These are phyloP conservation scores for Agrilus biguttatus DNA, from an alignment of 2,888 invertebrate genomes.

Conservation along the genomic window DNA sequence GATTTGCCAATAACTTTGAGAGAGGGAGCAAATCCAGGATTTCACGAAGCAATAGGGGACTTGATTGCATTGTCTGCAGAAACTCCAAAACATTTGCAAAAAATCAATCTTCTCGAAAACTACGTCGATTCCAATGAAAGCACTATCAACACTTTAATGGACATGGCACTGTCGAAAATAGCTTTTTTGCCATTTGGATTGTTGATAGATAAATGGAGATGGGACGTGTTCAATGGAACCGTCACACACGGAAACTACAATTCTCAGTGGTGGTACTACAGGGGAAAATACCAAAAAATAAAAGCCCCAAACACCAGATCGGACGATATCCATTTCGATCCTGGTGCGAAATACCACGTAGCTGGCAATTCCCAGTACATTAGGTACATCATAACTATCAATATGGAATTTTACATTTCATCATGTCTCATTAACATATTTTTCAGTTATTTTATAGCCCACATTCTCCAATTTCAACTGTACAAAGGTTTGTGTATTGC, in stretches of 20 bases:
- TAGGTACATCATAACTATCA: conserved; percentile 11
- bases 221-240: conserved; percentile 37
- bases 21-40: conserved; percentile 41
- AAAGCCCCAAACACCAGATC: conserved; percentile 27
- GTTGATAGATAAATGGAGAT: conserved; percentile 41
- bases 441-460: conserved; percentile 45
- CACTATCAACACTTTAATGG: conserved; percentile 33
- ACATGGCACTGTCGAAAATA: conserved; percentile 32
- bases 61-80: conserved; percentile 45
- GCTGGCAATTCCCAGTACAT: conserved; percentile 30
- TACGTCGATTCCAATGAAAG: conserved; percentile 26
- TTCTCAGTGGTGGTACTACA: conserved; percentile 28
- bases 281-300: conserved; percentile 27
- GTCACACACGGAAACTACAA: conserved; percentile 29
- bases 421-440: not conserved
- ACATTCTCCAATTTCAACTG: conserved; percentile 68
- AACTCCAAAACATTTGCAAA: conserved; percentile 35
- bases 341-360: conserved; percentile 33
- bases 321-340: conserved; percentile 26
- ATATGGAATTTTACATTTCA: too few relatives aligned
- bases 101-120: conserved; percentile 29
- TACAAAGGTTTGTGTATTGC: conserved; percentile 41
- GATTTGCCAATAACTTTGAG: conserved; percentile 37
- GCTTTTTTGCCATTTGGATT: conserved; percentile 41
- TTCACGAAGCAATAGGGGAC: conserved; percentile 49